phyloP scores from a whole-genome alignment of 2,113 vertebrate species.

The Ascaphus truei region DNA sequence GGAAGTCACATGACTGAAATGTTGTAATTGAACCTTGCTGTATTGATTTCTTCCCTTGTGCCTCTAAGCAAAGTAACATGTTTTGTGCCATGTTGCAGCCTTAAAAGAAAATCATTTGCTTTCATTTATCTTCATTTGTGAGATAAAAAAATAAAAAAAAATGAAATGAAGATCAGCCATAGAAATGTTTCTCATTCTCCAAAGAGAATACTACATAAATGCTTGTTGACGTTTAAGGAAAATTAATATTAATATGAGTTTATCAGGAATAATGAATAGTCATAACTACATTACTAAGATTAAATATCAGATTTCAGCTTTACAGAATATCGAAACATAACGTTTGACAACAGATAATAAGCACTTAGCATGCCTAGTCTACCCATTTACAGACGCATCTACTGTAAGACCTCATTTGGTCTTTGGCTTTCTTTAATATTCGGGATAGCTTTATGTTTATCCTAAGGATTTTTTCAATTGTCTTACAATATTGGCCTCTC shows the following conservation, averaged over 20 bases:
- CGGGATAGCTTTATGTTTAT: too few relatives aligned
- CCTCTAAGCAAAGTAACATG: conserved; percentile 57
- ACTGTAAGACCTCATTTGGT: too few relatives aligned
- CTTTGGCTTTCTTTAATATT: too few relatives aligned
- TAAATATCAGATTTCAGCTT: too few relatives aligned
- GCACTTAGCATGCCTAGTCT: too few relatives aligned
- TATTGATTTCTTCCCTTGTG: conserved; percentile 64
- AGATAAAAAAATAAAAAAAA: too few relatives aligned
- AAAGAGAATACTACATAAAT: conserved; percentile 34
- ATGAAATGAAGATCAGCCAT: conserved; percentile 35
- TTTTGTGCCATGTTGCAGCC: conserved; percentile 66
- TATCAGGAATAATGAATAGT: background rate
- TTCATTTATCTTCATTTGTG: conserved; percentile 59
- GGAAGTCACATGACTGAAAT: conserved; percentile 68
- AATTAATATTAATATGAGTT: background rate
- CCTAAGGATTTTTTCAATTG: too few relatives aligned
- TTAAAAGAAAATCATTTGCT: conserved; percentile 47
- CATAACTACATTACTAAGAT: too few relatives aligned
- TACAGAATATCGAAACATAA: too few relatives aligned
- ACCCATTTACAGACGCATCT: too few relatives aligned
- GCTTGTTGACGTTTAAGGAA: background rate
- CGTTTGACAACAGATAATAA: too few relatives aligned
- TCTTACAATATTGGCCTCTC: too few relatives aligned
- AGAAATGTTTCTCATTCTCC: conserved; percentile 54
- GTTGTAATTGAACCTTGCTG: conserved; percentile 69